phyloP scores from a whole-genome alignment of 2,888 invertebrate species.

The Aphodius granarius region DNA sequence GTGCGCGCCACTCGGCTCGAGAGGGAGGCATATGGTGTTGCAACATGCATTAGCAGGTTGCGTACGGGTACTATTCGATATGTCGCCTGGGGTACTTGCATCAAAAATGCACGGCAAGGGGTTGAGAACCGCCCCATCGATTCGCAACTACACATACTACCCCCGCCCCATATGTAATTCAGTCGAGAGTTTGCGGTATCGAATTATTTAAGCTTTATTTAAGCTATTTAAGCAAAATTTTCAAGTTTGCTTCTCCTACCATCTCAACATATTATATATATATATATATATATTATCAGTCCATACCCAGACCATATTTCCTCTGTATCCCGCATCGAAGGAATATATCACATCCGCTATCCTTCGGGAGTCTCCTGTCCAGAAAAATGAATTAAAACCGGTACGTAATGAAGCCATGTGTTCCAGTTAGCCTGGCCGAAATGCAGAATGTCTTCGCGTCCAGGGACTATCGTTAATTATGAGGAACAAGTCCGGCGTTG shows the following conservation, averaged over 20 bases:
- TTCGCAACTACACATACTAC: slow-evolving; percentile 21
- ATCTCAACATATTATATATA: too few relatives aligned
- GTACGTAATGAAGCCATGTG: slow-evolving; percentile 50
- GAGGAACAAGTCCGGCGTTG: slow-evolving; percentile 61
- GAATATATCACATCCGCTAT: neutral
- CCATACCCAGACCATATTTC: too few relatives aligned
- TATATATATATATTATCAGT: too few relatives aligned
- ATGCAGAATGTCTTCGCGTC: slow-evolving; percentile 44
- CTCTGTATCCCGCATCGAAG: neutral
- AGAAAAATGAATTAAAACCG: slow-evolving; percentile 49
- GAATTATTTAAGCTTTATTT: slow-evolving; percentile 24
- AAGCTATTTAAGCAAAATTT: too few relatives aligned
- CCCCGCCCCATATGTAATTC: slow-evolving; percentile 25
- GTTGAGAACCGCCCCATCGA: slow-evolving; percentile 47
- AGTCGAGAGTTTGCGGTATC: slow-evolving; percentile 40
- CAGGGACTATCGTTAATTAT: slow-evolving; percentile 64
- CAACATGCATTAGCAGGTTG: slow-evolving; percentile 52
- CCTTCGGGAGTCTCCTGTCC: neutral
- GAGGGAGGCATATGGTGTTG: slow-evolving; percentile 49
- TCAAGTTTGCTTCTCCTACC: too few relatives aligned
- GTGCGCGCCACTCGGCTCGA: slow-evolving; percentile 43
- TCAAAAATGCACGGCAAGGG: slow-evolving; percentile 50
- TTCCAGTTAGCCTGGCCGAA: slow-evolving; percentile 44
- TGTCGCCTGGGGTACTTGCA: slow-evolving; percentile 44
- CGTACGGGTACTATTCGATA: slow-evolving; percentile 38